These are phyloP conservation scores for Macquaria ambigua DNA, from an alignment of 2,113 vertebrate genomes.

Conservation along the genomic window DNA sequence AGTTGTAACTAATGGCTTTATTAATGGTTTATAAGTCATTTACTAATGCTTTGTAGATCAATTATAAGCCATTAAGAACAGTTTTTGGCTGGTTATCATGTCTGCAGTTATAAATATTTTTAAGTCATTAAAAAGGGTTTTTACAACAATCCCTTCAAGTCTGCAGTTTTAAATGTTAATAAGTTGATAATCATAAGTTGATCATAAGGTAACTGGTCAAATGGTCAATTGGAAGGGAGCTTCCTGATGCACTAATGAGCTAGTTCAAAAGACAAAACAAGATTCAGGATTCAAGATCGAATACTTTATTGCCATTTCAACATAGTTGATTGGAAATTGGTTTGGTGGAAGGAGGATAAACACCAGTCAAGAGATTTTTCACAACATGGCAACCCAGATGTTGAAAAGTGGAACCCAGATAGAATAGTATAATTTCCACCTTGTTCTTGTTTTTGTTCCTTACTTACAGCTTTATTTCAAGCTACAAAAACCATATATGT, in stretches of 20 bases:
- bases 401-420: neutral
- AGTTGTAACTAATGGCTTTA: neutral
- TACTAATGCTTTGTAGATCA: neutral
- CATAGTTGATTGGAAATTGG: neutral
- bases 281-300: too few species aligned
- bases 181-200: too few species aligned
- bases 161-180: neutral
- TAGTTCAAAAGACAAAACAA: too few species aligned
- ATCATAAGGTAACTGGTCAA: neutral
- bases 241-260: neutral
- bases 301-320: too few species aligned
- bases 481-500: neutral
- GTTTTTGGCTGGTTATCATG: too few species aligned
- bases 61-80: neutral
- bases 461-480: neutral
- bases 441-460: neutral
- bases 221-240: neutral
- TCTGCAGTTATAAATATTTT: neutral
- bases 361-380: neutral
- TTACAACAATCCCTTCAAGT: neutral
- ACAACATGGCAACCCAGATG: too few species aligned
- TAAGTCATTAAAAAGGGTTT: neutral
- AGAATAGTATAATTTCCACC: neutral
- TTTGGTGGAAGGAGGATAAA: neutral
- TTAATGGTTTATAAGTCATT: neutral